These are phyloP conservation scores for Anthopleura xanthogrammica DNA, from an alignment of 92 coral and sea anemone genomes.

Conservation along the genomic window DNA sequence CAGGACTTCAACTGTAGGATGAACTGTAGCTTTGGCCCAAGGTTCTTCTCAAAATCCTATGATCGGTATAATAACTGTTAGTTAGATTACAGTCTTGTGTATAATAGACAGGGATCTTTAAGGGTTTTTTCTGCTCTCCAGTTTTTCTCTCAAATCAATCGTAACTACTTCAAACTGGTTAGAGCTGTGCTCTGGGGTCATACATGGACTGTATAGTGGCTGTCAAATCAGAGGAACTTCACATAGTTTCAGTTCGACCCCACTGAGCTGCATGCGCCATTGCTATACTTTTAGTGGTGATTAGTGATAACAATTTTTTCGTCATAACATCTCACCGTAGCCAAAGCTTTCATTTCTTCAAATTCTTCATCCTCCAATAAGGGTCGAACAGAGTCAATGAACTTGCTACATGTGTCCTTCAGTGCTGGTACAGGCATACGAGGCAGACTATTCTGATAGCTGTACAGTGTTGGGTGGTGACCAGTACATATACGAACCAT, in stretches of 20 bases:
- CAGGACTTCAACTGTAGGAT: slow-evolving; percentile 88
- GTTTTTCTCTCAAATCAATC: too few species aligned
- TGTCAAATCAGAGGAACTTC: too few species aligned
- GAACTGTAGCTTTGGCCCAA: slow-evolving; percentile 96
- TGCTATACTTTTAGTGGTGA: not conserved
- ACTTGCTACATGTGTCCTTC: slow-evolving; percentile 72
- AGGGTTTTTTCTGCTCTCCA: too few species aligned
- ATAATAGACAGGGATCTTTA: too few species aligned
- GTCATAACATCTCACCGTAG: slow-evolving; percentile 53
- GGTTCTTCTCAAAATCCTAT: slow-evolving; percentile 87
- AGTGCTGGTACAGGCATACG: slow-evolving; percentile 94
- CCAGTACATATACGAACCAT: slow-evolving; percentile 84
- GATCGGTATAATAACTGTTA: not conserved
- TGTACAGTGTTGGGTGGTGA: slow-evolving; percentile 78
- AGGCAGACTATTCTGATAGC: slow-evolving; percentile 95
- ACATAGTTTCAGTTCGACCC: too few species aligned
- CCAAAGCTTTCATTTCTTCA: slow-evolving; percentile 80
- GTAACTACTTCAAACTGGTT: too few species aligned
- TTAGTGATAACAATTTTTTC: not conserved
- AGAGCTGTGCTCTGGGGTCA: too few species aligned
- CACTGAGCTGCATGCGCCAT: too few species aligned
- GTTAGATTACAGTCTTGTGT: not conserved
- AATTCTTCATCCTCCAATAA: slow-evolving; percentile 66
- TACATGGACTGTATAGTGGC: too few species aligned
- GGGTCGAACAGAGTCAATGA: slow-evolving; percentile 76